A percentile compares a stretch with the other conserved stretches of the same genome.
Evolutionary conservation across 2,888 invertebrate species (phyloP).

Genomic region (Amorpha juglandis): DNA sequence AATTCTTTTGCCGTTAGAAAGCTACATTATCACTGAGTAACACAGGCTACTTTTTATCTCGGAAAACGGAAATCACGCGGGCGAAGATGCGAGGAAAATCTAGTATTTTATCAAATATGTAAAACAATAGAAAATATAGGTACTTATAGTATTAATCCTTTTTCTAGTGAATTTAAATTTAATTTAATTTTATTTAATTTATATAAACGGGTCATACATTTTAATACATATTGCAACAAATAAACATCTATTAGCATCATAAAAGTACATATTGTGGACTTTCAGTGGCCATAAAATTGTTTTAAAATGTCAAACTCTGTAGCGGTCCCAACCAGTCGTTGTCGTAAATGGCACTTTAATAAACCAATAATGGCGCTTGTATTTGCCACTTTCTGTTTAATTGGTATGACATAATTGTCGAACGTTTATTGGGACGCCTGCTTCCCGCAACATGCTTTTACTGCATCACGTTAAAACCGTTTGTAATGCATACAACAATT

Average conservation of each 20-base stretch:
- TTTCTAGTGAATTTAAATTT: no score
- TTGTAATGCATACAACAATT: not conserved
- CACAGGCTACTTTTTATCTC: no score
- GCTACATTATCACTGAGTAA: no score
- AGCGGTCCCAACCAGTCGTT: no score
- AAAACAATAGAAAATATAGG: not conserved
- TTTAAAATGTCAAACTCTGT: slow-evolving; percentile 7
- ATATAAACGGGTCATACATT: no score
- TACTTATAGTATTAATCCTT: no score
- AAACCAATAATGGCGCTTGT: not conserved
- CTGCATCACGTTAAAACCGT: not conserved
- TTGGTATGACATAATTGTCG: not conserved
- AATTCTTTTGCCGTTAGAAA: no score
- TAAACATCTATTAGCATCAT: not conserved
- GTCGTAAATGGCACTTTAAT: not conserved
- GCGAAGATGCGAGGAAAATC: no score
- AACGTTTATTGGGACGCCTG: not conserved
- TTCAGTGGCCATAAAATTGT: slow-evolving; percentile 2
- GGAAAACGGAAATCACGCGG: no score
- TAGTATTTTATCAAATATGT: no score
- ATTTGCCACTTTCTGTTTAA: not conserved
- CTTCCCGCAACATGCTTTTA: not conserved
- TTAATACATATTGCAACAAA: not conserved
- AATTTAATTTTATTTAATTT: no score
- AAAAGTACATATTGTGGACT: not conserved